Conservation (phyloP, 2,888 invertebrate genomes). For the Tuberolachnus salignus region DNA sequence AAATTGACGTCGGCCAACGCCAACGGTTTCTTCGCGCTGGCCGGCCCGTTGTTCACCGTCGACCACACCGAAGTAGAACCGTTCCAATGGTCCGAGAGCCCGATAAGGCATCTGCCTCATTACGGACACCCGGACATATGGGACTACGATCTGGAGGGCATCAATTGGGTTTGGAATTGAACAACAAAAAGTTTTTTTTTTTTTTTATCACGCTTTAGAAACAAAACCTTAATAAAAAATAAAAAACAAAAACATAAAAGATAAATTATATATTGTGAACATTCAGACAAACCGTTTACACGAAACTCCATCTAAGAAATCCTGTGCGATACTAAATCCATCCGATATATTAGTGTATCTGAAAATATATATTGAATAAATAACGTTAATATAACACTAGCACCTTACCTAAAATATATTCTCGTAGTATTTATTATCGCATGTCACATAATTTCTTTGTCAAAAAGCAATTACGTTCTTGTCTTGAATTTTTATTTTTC, state of each 20-base stretch:
- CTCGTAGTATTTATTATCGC: neutral
- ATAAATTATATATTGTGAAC: neutral
- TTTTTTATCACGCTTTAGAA: too few species aligned
- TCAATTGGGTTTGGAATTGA: constrained; percentile 59
- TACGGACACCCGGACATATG: constrained; percentile 77
- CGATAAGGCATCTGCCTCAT: constrained; percentile 70
- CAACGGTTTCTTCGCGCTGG: constrained; percentile 64
- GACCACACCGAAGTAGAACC: constrained; percentile 62
- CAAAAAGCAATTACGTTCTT: too few species aligned
- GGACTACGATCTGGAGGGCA: constrained; percentile 69
- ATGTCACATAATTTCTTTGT: neutral
- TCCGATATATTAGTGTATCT: too few species aligned
- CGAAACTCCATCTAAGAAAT: neutral
- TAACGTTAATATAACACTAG: neutral
- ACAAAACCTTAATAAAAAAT: too few species aligned
- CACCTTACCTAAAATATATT: too few species aligned
- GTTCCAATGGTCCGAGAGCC: constrained; percentile 78
- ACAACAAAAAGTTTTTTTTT: neutral
- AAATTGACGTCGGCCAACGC: constrained; percentile 58
- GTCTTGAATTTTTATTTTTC: neutral
- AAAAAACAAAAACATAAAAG: neutral
- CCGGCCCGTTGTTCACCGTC: constrained; percentile 61
- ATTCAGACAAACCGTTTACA: neutral
- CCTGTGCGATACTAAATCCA: too few species aligned
- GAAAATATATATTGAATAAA: too few species aligned